phyloP scores from a whole-genome alignment of 2,113 vertebrate species.

The Notechis scutatus region DNA sequence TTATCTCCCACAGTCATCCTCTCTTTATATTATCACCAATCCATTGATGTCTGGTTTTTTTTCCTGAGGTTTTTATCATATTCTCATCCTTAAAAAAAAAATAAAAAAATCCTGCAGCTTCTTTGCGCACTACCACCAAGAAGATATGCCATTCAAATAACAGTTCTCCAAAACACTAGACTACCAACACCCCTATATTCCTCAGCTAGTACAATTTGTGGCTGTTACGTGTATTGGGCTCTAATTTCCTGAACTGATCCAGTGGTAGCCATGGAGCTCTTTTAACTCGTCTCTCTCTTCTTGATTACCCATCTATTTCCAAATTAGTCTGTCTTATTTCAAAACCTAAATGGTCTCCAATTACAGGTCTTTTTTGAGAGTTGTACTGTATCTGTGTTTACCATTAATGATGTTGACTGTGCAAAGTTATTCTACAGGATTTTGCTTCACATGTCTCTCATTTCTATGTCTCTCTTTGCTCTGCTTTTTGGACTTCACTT shows the following conservation, averaged over 20 bases:
- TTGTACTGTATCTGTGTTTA: background rate
- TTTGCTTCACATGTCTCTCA: background rate
- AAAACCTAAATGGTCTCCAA: background rate
- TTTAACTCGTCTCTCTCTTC: background rate
- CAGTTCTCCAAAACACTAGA: background rate
- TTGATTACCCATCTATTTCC: background rate
- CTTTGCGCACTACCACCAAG: background rate
- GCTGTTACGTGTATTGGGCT: background rate
- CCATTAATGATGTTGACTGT: background rate
- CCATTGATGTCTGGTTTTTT: background rate
- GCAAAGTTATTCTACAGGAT: background rate
- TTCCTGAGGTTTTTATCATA: background rate
- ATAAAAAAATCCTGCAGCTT: background rate
- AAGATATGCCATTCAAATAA: background rate
- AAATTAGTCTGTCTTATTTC: background rate
- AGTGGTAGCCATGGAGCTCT: background rate
- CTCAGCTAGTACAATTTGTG: background rate
- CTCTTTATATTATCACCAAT: background rate
- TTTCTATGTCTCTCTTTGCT: background rate
- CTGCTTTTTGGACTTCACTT: background rate
- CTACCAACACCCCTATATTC: background rate
- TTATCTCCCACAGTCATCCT: too few relatives aligned
- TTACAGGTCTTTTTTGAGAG: background rate
- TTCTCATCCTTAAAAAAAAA: background rate
- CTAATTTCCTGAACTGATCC: background rate